Conservation (phyloP, 2,888 invertebrate genomes). For the Rapana venosa region DNA sequence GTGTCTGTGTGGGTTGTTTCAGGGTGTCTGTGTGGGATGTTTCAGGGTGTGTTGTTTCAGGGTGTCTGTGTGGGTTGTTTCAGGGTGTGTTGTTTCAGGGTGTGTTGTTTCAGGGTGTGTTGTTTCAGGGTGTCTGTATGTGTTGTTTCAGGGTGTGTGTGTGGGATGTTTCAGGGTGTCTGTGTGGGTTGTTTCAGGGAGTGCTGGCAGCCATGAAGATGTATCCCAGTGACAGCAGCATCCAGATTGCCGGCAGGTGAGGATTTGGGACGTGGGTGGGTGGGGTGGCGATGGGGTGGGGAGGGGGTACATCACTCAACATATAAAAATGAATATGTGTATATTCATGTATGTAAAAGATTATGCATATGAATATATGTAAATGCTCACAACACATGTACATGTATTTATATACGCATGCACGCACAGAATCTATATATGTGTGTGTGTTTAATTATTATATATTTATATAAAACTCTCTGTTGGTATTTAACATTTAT, state of each 20-base stretch:
- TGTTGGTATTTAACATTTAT: neutral
- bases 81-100: neutral
- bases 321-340: no score
- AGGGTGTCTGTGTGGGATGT: neutral
- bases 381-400: neutral
- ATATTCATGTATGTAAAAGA: no score
- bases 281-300: neutral
- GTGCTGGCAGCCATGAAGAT: slow-evolving; percentile 94
- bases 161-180: slow-evolving; percentile 81
- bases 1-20: neutral
- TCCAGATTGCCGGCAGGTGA: slow-evolving; percentile 86
- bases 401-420: no score
- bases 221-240: slow-evolving; percentile 90
- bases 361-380: no score
- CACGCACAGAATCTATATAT: slow-evolving; percentile 80
- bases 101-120: neutral
- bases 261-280: neutral
- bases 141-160: no score
- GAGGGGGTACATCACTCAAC: no score
- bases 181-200: slow-evolving; percentile 76
- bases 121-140: no score
- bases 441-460: neutral
- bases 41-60: slow-evolving; percentile 84
- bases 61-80: no score
- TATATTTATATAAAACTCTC: no score